Base-by-base conservation (phyloP, 1,140 invertebrate genomes). In the Triops cancriformis region DNA sequence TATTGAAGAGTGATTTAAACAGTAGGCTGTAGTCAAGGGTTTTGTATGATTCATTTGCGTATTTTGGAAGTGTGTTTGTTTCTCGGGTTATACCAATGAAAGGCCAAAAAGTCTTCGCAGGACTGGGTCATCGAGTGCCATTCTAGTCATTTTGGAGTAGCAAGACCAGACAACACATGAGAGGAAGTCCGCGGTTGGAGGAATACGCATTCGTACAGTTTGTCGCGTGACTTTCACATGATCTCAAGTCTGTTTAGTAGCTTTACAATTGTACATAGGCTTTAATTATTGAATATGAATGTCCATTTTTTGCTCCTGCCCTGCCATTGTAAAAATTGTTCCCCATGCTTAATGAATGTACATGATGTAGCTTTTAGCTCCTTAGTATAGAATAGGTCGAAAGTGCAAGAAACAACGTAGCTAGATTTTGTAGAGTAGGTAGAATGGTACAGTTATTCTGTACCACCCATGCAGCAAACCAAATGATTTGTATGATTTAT, bases 201-300 rank as follows among this genome's bases (percentile, higher is more conserved):
- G 14, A 64, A 64, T 64, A 64, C 23, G 51, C 51, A 64, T 64
- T 64, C 23, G 14, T 64, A 64, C 5, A n/a, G 51, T 64, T 64
- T 64, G 14, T 23, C 3, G 18, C 51, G 51, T 64, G 51, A 64
- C 51, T 64, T 64, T 64, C 51, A 64, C 51, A 64, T 64, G 51
- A 64, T 64, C 51, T 64, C 51, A 64, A 64, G 51, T 64, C 51
- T 64, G 51, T 64, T 64, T 64, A 64, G 51, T 64, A 64, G 51
- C 51, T 64, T 64, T 64, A 23, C 23, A 64, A n/a, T 64, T 64
- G 51, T 64, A 64, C 51, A 64, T 64, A 64, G 6, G 51, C 51
- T 64, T 64, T 64, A 6, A 23, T 64, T 5, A 64, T n/a, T 18
- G 23, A 64, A n/a, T 64, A 23, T 18, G 23, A n/a, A 23, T 64